Evolutionary conservation across 2,797 vertebrate genomes (phyloP).

Genomic region (Thripadectes ignobilis): DNA sequence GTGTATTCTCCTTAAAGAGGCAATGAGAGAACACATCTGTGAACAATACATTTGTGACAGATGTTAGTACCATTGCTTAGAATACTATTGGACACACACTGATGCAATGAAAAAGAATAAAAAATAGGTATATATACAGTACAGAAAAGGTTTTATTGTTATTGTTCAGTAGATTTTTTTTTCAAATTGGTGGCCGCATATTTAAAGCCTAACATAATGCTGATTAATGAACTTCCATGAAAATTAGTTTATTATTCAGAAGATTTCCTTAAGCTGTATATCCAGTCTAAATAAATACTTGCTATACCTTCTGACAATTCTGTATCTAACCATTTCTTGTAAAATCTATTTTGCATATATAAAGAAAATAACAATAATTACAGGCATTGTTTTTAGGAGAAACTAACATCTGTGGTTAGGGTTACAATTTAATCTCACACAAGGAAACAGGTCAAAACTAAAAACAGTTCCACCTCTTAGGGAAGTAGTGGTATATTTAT

Average conservation of each 20-base stretch:
- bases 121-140: neutral
- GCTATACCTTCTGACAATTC: neutral
- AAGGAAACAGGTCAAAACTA: neutral
- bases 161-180: neutral
- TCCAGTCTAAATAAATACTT: neutral
- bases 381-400: neutral
- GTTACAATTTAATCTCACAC: neutral
- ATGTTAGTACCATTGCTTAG: neutral
- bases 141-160: neutral
- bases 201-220: neutral
- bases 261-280: neutral
- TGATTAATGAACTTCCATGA: neutral
- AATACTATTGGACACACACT: neutral
- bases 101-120: neutral
- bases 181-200: neutral
- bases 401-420: neutral
- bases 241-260: neutral
- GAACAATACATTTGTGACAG: neutral
- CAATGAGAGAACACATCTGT: neutral
- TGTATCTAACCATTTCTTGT: neutral
- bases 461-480: neutral
- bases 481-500: neutral
- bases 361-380: neutral
- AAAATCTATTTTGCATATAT: neutral
- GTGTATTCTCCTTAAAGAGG: neutral